Conservation (phyloP, 2,113 vertebrate species). For the Myxocyprinus asiaticus region DNA sequence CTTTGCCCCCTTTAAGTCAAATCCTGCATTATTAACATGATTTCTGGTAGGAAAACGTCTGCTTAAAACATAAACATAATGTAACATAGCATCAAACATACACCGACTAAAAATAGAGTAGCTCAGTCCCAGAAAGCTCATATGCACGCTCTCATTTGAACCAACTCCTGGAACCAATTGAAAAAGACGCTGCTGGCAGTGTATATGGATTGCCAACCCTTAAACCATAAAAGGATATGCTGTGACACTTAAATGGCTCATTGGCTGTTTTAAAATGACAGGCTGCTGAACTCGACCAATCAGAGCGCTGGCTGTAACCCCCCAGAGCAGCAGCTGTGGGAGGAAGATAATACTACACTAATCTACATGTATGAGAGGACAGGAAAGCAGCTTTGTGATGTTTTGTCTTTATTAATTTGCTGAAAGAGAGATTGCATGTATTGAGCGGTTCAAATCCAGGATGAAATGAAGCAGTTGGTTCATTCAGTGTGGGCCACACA, state of each 20-base stretch:
- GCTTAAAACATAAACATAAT: not conserved
- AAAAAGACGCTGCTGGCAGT: slow-evolving; percentile 11
- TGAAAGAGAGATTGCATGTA: slow-evolving; percentile 19
- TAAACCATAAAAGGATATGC: slow-evolving; percentile 37
- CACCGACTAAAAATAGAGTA: not conserved
- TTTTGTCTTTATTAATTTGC: slow-evolving; percentile 44
- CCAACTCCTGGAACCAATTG: slow-evolving; percentile 17
- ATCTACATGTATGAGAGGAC: slow-evolving; percentile 38
- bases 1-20: not conserved
- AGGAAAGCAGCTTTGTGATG: slow-evolving; percentile 47
- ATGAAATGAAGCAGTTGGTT: not conserved
- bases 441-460: slow-evolving; percentile 26
- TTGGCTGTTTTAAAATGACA: slow-evolving; percentile 15
- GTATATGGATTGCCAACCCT: not conserved
- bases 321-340: no score
- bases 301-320: not conserved
- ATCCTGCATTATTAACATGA: not conserved
- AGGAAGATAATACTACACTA: slow-evolving; percentile 50
- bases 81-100: not conserved
- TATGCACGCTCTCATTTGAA: slow-evolving; percentile 10
- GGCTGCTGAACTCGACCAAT: slow-evolving; percentile 7
- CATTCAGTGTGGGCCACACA: no score
- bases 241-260: not conserved
- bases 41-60: not conserved
- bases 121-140: not conserved